Evolutionary conservation across 2,113 vertebrate genomes (phyloP).

Genomic region (Gasterosteus nipponicus): DNA sequence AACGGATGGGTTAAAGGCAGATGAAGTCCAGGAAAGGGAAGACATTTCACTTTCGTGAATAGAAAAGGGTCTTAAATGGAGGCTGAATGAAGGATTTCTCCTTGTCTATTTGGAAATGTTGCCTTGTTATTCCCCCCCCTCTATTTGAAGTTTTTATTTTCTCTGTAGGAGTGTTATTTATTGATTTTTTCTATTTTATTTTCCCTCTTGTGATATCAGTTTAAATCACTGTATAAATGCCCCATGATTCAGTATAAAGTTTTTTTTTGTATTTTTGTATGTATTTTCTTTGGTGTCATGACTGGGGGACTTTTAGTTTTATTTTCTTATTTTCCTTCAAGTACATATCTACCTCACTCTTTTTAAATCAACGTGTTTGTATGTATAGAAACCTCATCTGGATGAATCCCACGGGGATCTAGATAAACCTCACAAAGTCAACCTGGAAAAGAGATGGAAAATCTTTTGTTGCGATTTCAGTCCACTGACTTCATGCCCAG

Average conservation of each 20-base stretch:
- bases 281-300: conserved; percentile 79
- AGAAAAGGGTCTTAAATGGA: conserved; percentile 66
- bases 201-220: conserved; percentile 73
- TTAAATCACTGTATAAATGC: conserved; percentile 83
- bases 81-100: conserved; percentile 69
- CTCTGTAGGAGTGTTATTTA: conserved; percentile 78
- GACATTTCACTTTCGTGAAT: conserved; percentile 59
- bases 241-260: conserved; percentile 80
- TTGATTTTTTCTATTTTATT: conserved; percentile 70
- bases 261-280: conserved; percentile 63
- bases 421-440: conserved; percentile 55
- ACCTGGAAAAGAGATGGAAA: conserved; percentile 61
- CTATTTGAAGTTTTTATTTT: conserved; percentile 51
- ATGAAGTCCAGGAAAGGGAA: conserved; percentile 70
- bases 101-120: conserved; percentile 69
- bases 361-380: conserved; percentile 66
- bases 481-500: background rate
- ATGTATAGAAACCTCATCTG: conserved; percentile 61
- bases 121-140: conserved; percentile 52
- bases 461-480: conserved; percentile 29
- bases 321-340: conserved; percentile 66
- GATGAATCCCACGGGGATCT: conserved; percentile 63
- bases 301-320: conserved; percentile 68
- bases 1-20: conserved; percentile 70
- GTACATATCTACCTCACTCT: conserved; percentile 83